These are phyloP conservation scores for Centropristis striata DNA, from an alignment of 2,113 vertebrate genomes.

Conservation along the genomic window DNA sequence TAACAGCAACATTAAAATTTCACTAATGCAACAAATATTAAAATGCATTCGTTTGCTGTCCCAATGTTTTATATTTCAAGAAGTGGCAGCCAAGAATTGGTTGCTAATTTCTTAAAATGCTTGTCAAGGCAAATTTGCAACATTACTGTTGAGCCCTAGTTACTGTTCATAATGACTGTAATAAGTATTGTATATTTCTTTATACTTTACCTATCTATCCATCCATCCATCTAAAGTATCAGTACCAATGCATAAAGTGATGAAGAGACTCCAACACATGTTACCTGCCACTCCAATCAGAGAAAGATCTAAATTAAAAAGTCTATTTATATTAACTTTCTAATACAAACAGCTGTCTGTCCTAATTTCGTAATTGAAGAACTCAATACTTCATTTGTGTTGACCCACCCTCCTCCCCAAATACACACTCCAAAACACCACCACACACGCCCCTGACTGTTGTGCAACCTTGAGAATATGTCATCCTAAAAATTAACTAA, in stretches of 20 bases:
- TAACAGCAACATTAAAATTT: too few relatives aligned
- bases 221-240: background rate
- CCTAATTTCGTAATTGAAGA: background rate
- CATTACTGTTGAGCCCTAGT: too few relatives aligned
- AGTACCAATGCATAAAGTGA: background rate
- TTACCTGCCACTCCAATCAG: background rate
- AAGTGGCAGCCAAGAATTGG: too few relatives aligned
- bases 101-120: too few relatives aligned
- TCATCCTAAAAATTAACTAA: background rate
- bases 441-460: conserved; percentile 10
- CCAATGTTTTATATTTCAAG: too few relatives aligned
- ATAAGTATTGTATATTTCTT: too few relatives aligned
- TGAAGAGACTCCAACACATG: background rate
- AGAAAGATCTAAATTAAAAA: conserved; percentile 11
- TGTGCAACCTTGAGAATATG: conserved; percentile 13
- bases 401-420: background rate
- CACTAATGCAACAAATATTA: too few relatives aligned
- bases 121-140: too few relatives aligned
- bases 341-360: background rate
- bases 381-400: conserved; percentile 18
- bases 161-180: too few relatives aligned
- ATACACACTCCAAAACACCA: conserved; percentile 36
- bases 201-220: too few relatives aligned
- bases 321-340: background rate
- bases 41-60: too few relatives aligned